Conservation (phyloP, 2,113 vertebrate genomes). For the Nettapus auritus region DNA sequence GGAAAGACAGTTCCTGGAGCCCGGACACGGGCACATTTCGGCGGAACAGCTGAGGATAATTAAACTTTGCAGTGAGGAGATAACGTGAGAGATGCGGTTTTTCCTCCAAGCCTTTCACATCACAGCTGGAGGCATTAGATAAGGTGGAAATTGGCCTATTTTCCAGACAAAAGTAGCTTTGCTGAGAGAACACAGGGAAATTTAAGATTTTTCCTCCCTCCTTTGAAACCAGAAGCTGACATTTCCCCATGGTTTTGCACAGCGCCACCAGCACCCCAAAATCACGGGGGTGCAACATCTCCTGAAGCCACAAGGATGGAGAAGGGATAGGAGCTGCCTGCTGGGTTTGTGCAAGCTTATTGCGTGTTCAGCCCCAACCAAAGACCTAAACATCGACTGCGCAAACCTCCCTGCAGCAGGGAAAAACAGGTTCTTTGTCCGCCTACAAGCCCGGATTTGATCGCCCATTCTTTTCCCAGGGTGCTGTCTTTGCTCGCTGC, state of each 20-base stretch:
- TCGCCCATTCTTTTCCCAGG: rapidly evolving
- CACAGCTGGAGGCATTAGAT: conserved; percentile 66
- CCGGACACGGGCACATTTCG: background rate
- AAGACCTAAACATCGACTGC: background rate
- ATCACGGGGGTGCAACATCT: background rate
- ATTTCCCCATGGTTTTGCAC: background rate
- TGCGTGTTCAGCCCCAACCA: background rate
- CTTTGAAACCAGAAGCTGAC: background rate
- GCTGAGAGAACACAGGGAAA: background rate
- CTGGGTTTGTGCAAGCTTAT: background rate
- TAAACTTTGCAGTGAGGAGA: conserved; percentile 51
- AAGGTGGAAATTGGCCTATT: conserved; percentile 69
- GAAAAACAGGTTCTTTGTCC: background rate
- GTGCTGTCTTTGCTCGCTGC: too few relatives aligned
- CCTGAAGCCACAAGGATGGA: background rate
- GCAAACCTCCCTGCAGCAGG: background rate
- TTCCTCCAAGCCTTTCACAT: conserved; percentile 51
- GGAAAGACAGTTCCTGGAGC: background rate
- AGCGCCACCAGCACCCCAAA: rapidly evolving
- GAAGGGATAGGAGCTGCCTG: background rate
- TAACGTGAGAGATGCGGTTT: conserved; percentile 48
- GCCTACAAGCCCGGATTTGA: background rate
- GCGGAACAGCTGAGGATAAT: conserved; percentile 39
- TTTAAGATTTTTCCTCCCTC: background rate
- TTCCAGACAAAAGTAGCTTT: conserved; percentile 29